Base-by-base conservation (phyloP, 2,888 invertebrate species). In the Pristionchus japonicus region DNA sequence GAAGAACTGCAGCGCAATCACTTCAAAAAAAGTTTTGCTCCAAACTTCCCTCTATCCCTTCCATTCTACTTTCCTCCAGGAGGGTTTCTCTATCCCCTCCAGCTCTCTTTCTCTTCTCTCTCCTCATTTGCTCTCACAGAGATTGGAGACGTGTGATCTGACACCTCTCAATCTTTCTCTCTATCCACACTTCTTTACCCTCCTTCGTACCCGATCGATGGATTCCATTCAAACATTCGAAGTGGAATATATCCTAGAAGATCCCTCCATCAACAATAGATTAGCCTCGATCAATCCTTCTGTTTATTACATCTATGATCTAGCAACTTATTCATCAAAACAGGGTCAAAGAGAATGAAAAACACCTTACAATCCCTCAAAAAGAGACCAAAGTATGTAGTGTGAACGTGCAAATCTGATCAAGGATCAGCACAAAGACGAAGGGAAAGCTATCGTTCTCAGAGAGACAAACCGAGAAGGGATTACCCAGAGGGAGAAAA, bases 151-250 rank as follows among this genome's bases (percentile, higher is more conserved):
- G 34, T 67, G 67, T 15, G 67, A 67, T 67, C 31, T 67, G 67
- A 67, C 67, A 67, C 67, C 67, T 67, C 67, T 67, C 67, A 67
- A 27, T 27, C 67, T 67, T 67, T 67, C 67, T 67, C 67, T 67
- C 67, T 31, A 67, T 67, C 67, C 67, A 67, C 67, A 31, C 34
- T 67, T 67, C 34, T 67, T 67, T 15, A 17, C 52, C 47, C 52
- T 52, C 23, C 20, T 52, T n/a, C n/a, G n/a, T n/a, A n/a, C 34
- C 17, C 67, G 67, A 67, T 34, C 67, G 31, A 31, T 31, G 27
- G 31, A 31, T 67, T 67, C 34, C 67, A 67, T 67, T 67, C 67
- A 67, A 67, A 67, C 67, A 67, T 15, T 67, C 11, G 34, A 17
- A 34, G 34, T n/a, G 67, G 34, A 27, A 34, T 15, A 17, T 67